Conservation (phyloP, 2,888 invertebrate species). For the Diogma glabrata region DNA sequence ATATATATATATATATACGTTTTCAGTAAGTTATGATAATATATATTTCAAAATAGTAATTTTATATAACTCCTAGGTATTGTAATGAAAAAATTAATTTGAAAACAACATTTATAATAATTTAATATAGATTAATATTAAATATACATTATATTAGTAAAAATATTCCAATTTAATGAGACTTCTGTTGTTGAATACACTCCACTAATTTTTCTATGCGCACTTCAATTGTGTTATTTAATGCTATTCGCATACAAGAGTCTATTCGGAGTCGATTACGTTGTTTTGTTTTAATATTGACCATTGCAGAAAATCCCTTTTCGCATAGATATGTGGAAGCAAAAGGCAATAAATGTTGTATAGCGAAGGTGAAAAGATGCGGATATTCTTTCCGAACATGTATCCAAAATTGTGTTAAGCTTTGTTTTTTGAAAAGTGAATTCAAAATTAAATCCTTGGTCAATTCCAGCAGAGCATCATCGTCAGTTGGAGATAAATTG, state of each 20-base stretch:
- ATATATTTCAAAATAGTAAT: too few relatives aligned
- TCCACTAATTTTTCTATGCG: neutral
- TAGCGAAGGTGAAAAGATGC: neutral
- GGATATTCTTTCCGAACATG: neutral
- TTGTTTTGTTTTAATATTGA: neutral
- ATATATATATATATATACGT: too few relatives aligned
- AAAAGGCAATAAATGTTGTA: neutral
- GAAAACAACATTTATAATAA: too few relatives aligned
- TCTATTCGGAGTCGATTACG: neutral
- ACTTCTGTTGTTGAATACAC: neutral
- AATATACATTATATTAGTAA: too few relatives aligned
- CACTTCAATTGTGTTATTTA: neutral
- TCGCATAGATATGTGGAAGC: neutral
- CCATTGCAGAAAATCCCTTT: neutral
- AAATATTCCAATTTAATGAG: constrained; percentile 4
- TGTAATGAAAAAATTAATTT: too few relatives aligned
- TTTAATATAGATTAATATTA: too few relatives aligned
- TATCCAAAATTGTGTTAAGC: neutral
- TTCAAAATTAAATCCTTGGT: constrained; percentile 19
- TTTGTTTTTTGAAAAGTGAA: neutral
- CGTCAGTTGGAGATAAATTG: too few relatives aligned
- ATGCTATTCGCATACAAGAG: neutral
- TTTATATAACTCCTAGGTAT: too few relatives aligned
- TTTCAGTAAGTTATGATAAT: too few relatives aligned
- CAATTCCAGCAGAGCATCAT: too few relatives aligned